A percentile compares a stretch with the other conserved stretches of the same genome.
phyloP scores from a whole-genome alignment of 2,113 vertebrate species.

The Theristicus caerulescens region DNA sequence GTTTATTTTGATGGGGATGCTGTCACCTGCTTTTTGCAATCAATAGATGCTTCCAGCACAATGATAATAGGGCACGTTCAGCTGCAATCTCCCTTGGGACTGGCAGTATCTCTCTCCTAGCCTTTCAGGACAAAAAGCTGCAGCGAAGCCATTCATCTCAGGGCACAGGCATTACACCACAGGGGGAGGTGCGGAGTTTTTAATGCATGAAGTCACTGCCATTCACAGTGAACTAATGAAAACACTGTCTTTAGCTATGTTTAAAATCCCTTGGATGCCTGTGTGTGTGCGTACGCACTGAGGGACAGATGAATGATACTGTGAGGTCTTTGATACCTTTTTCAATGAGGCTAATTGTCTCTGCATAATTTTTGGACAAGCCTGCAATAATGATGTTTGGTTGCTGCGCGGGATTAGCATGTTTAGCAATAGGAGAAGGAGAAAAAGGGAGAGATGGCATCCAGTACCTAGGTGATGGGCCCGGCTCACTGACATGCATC shows the following conservation, averaged over 20 bases:
- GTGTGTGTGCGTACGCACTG: neutral
- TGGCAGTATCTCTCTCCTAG: neutral
- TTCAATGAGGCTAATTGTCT: slow-evolving; percentile 65
- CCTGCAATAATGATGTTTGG: slow-evolving; percentile 36
- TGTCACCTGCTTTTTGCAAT: slow-evolving; percentile 5
- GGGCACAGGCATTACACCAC: slow-evolving; percentile 23
- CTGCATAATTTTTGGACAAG: slow-evolving; percentile 61
- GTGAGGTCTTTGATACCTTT: slow-evolving; percentile 64
- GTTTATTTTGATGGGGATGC: neutral
- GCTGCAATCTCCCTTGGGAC: neutral
- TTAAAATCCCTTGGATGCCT: slow-evolving; percentile 52
- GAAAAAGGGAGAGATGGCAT: slow-evolving; percentile 54
- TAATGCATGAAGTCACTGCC: slow-evolving; percentile 67
- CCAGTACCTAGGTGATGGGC: slow-evolving; percentile 56
- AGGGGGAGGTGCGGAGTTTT: slow-evolving; percentile 48
- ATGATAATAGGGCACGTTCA: neutral
- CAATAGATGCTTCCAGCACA: neutral
- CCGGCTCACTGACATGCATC: slow-evolving; percentile 31
- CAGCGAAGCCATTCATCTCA: slow-evolving; percentile 47
- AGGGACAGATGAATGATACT: slow-evolving; percentile 53
- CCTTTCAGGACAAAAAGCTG: slow-evolving; percentile 50
- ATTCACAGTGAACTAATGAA: slow-evolving; percentile 40
- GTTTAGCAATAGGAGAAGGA: slow-evolving; percentile 45
- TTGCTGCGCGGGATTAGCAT: slow-evolving; percentile 42
- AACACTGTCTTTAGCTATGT: slow-evolving; percentile 55